Percentiles rank a stretch among this genome's conserved stretches.
These are phyloP conservation scores for Acronicta leporina DNA, from an alignment of 2,888 invertebrate genomes.

Conservation along the genomic window DNA sequence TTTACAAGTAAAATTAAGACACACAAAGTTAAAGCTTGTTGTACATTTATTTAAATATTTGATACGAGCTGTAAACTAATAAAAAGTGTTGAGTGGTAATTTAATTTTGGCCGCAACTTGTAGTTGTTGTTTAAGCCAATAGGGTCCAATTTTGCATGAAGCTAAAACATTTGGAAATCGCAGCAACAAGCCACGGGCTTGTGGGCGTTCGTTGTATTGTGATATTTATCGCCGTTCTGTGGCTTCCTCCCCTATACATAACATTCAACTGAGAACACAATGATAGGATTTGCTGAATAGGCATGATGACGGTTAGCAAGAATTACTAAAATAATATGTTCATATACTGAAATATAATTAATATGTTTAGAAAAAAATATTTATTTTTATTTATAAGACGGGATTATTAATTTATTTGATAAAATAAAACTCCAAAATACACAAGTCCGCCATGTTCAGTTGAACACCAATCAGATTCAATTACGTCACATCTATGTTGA, in stretches of 20 bases:
- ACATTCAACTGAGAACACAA: constrained; percentile 45
- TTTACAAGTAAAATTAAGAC: constrained; percentile 4
- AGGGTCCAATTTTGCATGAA: constrained; percentile 37
- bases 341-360: too few species aligned
- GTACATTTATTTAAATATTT: constrained; percentile 7
- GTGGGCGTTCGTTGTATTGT: constrained; percentile 55
- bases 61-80: constrained; percentile 22
- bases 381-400: too few species aligned
- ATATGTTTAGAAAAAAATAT: too few species aligned
- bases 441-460: too few species aligned
- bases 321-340: too few species aligned
- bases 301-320: too few species aligned
- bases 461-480: too few species aligned
- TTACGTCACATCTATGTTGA: too few species aligned
- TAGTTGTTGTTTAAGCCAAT: constrained; percentile 48
- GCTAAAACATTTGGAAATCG: constrained; percentile 55
- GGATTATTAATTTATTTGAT: too few species aligned
- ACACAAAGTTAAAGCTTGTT: neutral
- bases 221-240: constrained; percentile 61
- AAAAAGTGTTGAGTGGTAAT: constrained; percentile 25
- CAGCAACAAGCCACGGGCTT: constrained; percentile 52
- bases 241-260: constrained; percentile 38
- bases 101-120: constrained; percentile 40
- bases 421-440: too few species aligned
- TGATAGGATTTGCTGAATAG: constrained; percentile 50